Evolutionary conservation across 2,797 vertebrate species (phyloP).

Genomic region (Neopelma chrysocephalum): DNA sequence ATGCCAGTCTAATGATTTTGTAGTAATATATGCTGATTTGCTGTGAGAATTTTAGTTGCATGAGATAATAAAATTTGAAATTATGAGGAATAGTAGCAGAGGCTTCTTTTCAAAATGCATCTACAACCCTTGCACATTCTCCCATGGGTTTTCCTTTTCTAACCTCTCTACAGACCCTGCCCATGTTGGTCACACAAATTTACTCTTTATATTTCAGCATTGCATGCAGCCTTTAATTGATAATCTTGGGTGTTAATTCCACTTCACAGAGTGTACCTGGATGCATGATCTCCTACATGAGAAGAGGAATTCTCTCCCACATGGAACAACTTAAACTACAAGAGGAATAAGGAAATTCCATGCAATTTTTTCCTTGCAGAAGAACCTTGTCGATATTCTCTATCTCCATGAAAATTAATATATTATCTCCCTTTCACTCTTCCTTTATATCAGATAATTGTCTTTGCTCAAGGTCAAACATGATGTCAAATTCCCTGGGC

Average conservation of each 20-base stretch:
- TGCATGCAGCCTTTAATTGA: background rate
- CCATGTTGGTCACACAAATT: background rate
- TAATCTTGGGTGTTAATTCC: background rate
- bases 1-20: background rate
- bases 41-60: background rate
- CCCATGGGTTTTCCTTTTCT: background rate
- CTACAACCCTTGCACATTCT: background rate
- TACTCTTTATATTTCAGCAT: background rate
- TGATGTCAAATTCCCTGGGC: background rate
- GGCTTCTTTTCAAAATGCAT: background rate
- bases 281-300: background rate
- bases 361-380: background rate
- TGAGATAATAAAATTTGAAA: background rate
- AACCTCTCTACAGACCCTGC: background rate
- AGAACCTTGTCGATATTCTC: background rate
- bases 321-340: accelerated
- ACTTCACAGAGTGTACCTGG: background rate
- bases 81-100: background rate
- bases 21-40: background rate
- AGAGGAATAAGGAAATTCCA: background rate
- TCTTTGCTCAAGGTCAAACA: background rate
- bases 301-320: background rate
- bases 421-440: background rate
- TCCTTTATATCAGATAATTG: background rate
- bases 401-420: background rate